A percentile compares a stretch with the other conserved stretches of the same genome.
phyloP scores from a whole-genome alignment of 2,888 invertebrate species.

The Caenorhabditis drosophilae region DNA sequence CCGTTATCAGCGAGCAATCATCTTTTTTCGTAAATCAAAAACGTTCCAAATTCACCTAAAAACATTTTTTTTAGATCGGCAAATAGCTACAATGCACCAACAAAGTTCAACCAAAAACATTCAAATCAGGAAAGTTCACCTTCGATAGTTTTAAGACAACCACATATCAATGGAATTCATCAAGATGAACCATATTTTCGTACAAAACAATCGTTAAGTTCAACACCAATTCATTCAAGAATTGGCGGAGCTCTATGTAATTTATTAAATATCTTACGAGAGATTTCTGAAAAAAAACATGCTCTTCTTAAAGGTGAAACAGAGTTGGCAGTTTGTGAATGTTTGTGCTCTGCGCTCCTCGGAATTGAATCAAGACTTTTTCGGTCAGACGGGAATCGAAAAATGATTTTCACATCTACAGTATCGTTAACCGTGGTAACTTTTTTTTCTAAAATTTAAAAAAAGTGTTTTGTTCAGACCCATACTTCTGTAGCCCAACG shows the following conservation, averaged over 20 bases:
- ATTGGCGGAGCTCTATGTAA: constrained; percentile 26
- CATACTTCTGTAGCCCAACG: constrained; percentile 16
- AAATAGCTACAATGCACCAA: background rate
- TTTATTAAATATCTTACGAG: constrained; percentile 1
- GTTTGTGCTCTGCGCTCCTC: constrained; percentile 16
- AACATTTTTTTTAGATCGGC: background rate
- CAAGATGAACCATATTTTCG: background rate
- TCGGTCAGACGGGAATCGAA: constrained; percentile 9
- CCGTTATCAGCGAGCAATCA: constrained; percentile 30
- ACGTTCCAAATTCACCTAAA: too few relatives aligned
- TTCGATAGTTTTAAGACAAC: background rate
- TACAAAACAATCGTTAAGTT: background rate
- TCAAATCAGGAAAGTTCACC: too few relatives aligned
- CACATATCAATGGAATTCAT: too few relatives aligned
- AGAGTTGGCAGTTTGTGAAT: constrained; percentile 19
- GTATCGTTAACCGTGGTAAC: constrained; percentile 23
- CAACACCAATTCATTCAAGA: constrained; percentile 26
- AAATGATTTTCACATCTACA: constrained; percentile 27
- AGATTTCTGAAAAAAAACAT: too few relatives aligned
- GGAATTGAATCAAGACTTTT: constrained; percentile 30
- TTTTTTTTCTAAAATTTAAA: background rate
- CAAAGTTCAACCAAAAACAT: too few relatives aligned
- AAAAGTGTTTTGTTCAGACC: constrained; percentile 9
- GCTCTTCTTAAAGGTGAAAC: constrained; percentile 19
- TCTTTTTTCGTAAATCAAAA: constrained; percentile 23